Percentiles rank a stretch among this genome's conserved stretches.
Conservation (phyloP, 2,113 vertebrate species). For the Amia ocellicauda region DNA sequence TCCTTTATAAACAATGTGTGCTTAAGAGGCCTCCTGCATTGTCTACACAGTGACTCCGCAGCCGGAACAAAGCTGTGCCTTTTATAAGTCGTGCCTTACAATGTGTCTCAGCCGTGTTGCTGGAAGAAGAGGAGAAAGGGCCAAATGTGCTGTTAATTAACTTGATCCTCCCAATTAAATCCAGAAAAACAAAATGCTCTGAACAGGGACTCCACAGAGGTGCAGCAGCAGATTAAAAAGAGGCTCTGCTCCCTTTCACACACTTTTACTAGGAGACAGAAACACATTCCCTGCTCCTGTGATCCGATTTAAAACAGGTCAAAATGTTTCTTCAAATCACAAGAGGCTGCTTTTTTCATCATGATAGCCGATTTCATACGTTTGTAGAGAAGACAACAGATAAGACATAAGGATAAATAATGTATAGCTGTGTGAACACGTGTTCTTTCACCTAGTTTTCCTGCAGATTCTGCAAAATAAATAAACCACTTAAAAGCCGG, state of each 20-base stretch:
- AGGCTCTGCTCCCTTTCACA: background rate
- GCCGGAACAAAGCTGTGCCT: background rate
- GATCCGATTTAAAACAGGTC: background rate
- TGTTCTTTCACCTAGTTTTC: too few relatives aligned
- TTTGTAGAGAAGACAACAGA: background rate
- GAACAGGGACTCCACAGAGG: background rate
- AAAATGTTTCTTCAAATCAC: background rate
- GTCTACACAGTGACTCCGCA: background rate
- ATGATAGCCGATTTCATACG: background rate
- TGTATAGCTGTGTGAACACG: too few relatives aligned
- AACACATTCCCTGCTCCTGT: background rate
- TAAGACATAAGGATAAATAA: too few relatives aligned
- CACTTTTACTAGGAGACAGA: background rate
- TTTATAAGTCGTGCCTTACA: conserved; percentile 14
- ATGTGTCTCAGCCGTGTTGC: background rate
- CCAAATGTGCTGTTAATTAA: conserved; percentile 18
- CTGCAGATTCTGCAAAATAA: too few relatives aligned
- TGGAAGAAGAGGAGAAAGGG: background rate
- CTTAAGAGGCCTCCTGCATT: conserved; percentile 4
- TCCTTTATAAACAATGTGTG: background rate
- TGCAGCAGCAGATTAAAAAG: background rate
- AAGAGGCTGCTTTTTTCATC: background rate
- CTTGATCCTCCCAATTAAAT: conserved; percentile 18
- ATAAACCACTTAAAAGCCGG: too few relatives aligned
- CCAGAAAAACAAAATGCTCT: background rate